A percentile compares a stretch with the other conserved stretches of the same genome.
Conservation (phyloP, 2,113 vertebrate species). For the Mus musculus region GRCm39 chr14:4101501-4102000, state of each 20-base stretch:
- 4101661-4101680: constrained; percentile 30
- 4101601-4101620: constrained; percentile 31
- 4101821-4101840: neutral
- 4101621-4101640: neutral
- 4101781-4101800: neutral
- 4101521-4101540: too few species aligned
- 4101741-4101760: neutral
- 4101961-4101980: neutral
- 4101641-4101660: neutral
- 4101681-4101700: neutral
- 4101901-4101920: neutral
- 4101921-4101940: neutral
- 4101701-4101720: neutral
- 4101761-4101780: neutral
- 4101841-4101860: neutral
- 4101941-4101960: neutral
- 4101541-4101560: neutral
- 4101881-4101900: neutral
- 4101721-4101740: neutral
- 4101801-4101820: neutral
- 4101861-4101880: neutral
- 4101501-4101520: too few species aligned
- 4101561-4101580: neutral
- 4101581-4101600: neutral
- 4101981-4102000: neutral